Evolutionary conservation across 2,888 invertebrate species (phyloP), one percentile per base, ranked within the genome.

Genomic region (Sympetrum striolatum): DNA sequence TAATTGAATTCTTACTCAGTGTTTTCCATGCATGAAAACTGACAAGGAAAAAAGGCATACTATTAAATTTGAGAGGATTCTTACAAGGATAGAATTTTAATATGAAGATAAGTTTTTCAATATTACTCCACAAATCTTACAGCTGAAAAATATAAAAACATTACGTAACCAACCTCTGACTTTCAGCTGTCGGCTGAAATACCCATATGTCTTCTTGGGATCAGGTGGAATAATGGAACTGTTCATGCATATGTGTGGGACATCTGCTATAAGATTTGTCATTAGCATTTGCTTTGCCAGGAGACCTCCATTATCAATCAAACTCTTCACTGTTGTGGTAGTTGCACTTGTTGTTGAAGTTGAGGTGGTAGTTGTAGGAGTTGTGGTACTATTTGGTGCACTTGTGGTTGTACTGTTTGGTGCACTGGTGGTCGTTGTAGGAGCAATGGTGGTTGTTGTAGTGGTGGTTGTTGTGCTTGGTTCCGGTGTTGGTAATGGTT

Each of bases 131-230:
- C 15, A 1, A 18, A 18, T 53, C 18, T 53, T 18, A 53, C 18
- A 53, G 18, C 2, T 53, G 2, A 53, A 14, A 53, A 18, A 18
- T 10, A 44, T 44, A 8, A 44, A 8, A 44, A 8, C n/a, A 8
- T 8, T 18, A 18, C 1, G 18, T 53, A 18, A 53, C 53, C 18
- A 53, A 97, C 98, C 96, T 95, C 96, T 96, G 0, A 96, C 95
- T 90, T 95, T 94, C 90, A 98, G 93, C 90, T 95, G 95, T 91
- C 95, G 95, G 73, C 95, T 94, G 93, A 97, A 98, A 93, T 96
- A 96, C 14, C 98, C 98, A 93, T 96, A 97, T 0, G 96, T 95
- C 92, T 96, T 96, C 44, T 95, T 95, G 3, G 95, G 94, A 93
- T 96, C 96, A 73, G 95, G 94, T 0, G 96, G 95, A 37, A 97